Evolutionary conservation across 1,140 invertebrate genomes (phyloP).

Genomic region (Harpegnathos saltator): DNA sequence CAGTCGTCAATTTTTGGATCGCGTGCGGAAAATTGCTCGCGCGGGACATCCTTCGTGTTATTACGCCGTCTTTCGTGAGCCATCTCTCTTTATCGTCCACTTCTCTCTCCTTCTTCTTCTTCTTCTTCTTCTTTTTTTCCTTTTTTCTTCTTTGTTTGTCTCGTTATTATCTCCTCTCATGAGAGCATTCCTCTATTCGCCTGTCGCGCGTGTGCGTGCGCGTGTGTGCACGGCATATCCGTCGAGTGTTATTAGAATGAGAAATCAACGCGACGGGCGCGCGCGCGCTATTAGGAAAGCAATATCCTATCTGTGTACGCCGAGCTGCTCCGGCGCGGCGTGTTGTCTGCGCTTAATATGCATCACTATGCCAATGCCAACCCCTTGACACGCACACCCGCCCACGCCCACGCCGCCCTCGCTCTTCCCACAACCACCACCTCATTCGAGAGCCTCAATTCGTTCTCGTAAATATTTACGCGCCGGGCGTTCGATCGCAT

Average conservation of each 20-base stretch:
- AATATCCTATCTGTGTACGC: slow-evolving; percentile 41
- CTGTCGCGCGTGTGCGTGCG: background rate
- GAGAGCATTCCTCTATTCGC: background rate
- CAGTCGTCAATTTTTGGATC: slow-evolving; percentile 14
- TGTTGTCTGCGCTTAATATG: slow-evolving; percentile 50
- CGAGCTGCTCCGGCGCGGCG: background rate
- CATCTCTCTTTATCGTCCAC: background rate
- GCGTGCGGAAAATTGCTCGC: background rate
- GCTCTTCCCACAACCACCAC: slow-evolving; percentile 33
- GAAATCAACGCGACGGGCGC: slow-evolving; percentile 31
- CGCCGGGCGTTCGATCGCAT: slow-evolving; percentile 72
- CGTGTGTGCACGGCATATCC: no score
- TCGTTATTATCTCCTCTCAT: background rate
- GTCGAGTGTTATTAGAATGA: slow-evolving; percentile 8
- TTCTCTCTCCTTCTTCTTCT: background rate
- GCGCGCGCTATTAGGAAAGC: slow-evolving; percentile 44
- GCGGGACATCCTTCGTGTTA: no score
- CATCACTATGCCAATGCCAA: slow-evolving; percentile 57
- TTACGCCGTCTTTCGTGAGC: no score
- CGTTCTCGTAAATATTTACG: slow-evolving; percentile 80
- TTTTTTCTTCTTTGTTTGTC: no score
- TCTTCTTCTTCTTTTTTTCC: background rate
- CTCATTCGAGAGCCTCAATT: slow-evolving; percentile 56
- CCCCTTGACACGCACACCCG: slow-evolving; percentile 51
- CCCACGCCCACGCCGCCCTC: slow-evolving; percentile 13